These are phyloP conservation scores for Gallinago nigripennis DNA, from an alignment of 2,797 vertebrate species.

Conservation along the genomic window DNA sequence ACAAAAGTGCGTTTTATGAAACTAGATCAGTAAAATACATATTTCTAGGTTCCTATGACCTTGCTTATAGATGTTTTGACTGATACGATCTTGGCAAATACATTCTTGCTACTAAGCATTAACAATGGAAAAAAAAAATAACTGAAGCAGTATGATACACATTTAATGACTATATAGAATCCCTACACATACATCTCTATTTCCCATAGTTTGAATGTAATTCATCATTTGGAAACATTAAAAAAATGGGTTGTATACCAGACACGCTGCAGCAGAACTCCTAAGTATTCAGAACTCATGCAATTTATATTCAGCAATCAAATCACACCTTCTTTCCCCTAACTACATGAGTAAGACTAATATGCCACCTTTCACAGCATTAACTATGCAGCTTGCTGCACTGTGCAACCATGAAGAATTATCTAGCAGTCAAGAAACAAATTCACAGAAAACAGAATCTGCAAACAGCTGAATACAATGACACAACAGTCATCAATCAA, in stretches of 20 bases:
- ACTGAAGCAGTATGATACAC: neutral
- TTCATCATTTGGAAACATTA: neutral
- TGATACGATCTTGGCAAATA: neutral
- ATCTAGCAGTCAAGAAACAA: neutral
- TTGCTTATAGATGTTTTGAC: neutral
- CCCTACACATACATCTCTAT: neutral
- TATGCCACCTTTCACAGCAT: neutral
- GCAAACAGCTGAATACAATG: neutral
- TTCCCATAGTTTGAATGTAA: neutral
- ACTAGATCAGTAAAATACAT: neutral
- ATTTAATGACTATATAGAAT: neutral
- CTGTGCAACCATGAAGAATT: neutral
- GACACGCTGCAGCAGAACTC: neutral
- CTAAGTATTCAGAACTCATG: neutral
- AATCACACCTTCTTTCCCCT: neutral
- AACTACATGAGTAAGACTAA: neutral
- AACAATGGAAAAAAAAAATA: neutral
- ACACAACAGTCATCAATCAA: neutral
- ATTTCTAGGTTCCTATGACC: neutral
- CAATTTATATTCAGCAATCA: neutral
- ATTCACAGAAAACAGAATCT: neutral
- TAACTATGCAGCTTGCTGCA: neutral
- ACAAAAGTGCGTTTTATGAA: neutral
- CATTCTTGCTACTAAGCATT: neutral
- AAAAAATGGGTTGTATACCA: neutral